Base-by-base conservation (phyloP, 2,113 vertebrate genomes). In the Chaetura pelagica region DNA sequence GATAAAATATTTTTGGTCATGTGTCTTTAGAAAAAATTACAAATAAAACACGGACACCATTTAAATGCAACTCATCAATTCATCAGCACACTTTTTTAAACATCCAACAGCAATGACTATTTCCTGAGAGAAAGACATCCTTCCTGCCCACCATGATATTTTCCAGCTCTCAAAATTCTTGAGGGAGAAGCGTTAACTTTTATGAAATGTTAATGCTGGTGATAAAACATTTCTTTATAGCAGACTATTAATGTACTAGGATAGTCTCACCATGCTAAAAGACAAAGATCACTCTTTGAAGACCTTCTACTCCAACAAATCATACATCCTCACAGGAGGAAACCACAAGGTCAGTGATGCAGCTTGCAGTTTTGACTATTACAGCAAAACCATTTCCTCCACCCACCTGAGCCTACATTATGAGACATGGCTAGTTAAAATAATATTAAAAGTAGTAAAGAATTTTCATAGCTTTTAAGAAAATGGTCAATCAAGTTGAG, bases 121-220 rank as follows among this genome's bases (percentile, higher is more conserved):
- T 92, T 79, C 78, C 46, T 30, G n/a, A 91, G 12, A 71, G 18
- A 89, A 92, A 92, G 21, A 30, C 4, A 11, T 76, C 17, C 32
- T 62, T 90, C 68, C 57, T 83, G 84, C 44, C 62, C 30, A 20
- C 83, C 90, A 88, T 6, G 73, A 32, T 57, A 11, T 51, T 64
- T 87, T 90, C 84, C 85, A 89, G 32, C 55, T 89, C 30, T 35
- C 66, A 91, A 75, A 14, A 83, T 87, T 88, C 84, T 87, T 64
- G 42, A 96, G 75, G 83, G 51, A 66, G 4, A 44, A 74, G 10
- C 15, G 10, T 38, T 87, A 34, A 87, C 81, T 77, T 83, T 82
- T 80, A 84, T 12, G 79, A 94, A 63, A 10, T 80, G 17, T 7
- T 67, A 12, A 63, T 9, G 3, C 3, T 30, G n/a, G 32, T 62